These are phyloP conservation scores for Panzeria rudis DNA, from an alignment of 2,888 invertebrate genomes.

Conservation along the genomic window DNA sequence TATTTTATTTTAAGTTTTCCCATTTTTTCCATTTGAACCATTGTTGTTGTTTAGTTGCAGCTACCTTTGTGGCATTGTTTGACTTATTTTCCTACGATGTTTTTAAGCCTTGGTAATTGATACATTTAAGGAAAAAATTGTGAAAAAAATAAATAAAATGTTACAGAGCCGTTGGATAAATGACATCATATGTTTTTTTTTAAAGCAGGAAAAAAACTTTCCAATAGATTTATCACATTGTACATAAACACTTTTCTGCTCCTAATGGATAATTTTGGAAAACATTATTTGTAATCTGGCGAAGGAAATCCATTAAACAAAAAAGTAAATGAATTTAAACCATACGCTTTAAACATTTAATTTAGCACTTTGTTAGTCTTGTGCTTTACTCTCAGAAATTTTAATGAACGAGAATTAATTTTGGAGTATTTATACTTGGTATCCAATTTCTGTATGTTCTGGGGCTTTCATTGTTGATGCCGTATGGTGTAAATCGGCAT, in stretches of 20 bases:
- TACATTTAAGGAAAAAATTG: slow-evolving; percentile 58
- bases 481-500: too few relatives aligned
- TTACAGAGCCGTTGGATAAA: slow-evolving; percentile 28
- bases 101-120: slow-evolving; percentile 65
- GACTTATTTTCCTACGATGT: slow-evolving; percentile 65
- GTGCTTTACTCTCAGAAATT: too few relatives aligned
- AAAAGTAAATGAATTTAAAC: background rate
- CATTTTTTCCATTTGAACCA: background rate
- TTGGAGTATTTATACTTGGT: too few relatives aligned
- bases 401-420: too few relatives aligned
- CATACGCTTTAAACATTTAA: too few relatives aligned
- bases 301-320: background rate
- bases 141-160: slow-evolving; percentile 22
- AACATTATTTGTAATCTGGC: background rate
- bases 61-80: slow-evolving; percentile 61
- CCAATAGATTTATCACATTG: background rate
- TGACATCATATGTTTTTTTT: background rate
- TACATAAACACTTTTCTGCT: background rate
- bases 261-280: background rate
- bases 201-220: background rate
- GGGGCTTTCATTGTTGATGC: too few relatives aligned
- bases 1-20: slow-evolving; percentile 42
- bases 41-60: slow-evolving; percentile 45
- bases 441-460: too few relatives aligned
- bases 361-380: too few relatives aligned